Evolutionary conservation across 2,888 invertebrate species (phyloP).

Genomic region (Brenthis ino): DNA sequence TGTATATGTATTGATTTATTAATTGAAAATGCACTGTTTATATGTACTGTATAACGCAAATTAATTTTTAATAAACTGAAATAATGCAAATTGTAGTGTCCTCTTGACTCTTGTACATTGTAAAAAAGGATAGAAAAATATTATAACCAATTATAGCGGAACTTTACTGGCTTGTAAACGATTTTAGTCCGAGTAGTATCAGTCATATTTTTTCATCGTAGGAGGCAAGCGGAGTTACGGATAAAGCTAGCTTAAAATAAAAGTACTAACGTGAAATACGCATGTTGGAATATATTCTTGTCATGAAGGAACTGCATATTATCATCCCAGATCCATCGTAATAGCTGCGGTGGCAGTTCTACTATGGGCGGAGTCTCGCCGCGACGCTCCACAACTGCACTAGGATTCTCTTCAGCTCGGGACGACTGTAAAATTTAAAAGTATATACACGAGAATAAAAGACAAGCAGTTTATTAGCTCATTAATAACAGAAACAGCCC

Average conservation of each 20-base stretch:
- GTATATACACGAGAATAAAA: background rate
- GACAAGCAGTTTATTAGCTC: too few species aligned
- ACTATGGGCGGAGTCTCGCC: slow-evolving; percentile 53
- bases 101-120: too few species aligned
- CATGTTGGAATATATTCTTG: slow-evolving; percentile 97
- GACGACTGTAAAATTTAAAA: slow-evolving; percentile 55
- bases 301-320: slow-evolving; percentile 97
- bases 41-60: too few species aligned
- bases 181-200: too few species aligned
- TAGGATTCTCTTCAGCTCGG: slow-evolving; percentile 59
- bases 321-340: slow-evolving; percentile 98
- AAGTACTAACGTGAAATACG: slow-evolving; percentile 92
- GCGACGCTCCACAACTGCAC: slow-evolving; percentile 52
- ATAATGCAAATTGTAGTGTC: too few species aligned
- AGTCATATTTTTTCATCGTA: background rate
- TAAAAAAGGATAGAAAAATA: too few species aligned
- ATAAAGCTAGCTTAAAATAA: background rate
- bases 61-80: too few species aligned
- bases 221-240: background rate
- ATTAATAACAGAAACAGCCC: too few species aligned
- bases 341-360: slow-evolving; percentile 90
- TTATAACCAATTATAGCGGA: too few species aligned
- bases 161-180: too few species aligned
- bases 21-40: too few species aligned
- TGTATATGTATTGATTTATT: too few species aligned